These are phyloP conservation scores for Machaerirhynchus nigripectus DNA, from an alignment of 2,113 vertebrate species.

Conservation along the genomic window DNA sequence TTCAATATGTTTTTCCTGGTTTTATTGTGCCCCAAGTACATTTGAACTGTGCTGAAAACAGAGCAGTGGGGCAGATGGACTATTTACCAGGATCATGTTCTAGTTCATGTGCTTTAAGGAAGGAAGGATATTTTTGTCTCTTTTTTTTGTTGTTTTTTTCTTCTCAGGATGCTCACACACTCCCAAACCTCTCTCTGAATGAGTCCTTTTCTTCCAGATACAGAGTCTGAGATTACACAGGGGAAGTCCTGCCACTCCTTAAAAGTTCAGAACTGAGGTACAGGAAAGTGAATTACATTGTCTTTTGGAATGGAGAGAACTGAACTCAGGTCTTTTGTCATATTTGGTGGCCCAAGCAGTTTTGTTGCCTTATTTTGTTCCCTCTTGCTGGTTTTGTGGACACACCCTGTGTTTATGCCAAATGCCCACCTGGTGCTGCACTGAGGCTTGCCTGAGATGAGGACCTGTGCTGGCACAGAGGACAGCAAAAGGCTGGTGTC, in stretches of 20 bases:
- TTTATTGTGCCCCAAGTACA: neutral
- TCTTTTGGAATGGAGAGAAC: neutral
- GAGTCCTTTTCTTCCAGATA: neutral
- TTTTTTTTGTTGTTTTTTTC: neutral
- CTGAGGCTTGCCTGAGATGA: too few species aligned
- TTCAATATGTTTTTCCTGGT: neutral
- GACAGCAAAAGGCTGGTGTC: neutral
- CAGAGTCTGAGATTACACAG: neutral
- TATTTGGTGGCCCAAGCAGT: neutral
- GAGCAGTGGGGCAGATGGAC: neutral
- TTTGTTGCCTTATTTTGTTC: neutral
- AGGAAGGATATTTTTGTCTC: neutral
- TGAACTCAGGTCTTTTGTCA: neutral
- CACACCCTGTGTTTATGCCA: neutral
- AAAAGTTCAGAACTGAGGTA: neutral
- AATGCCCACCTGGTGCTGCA: accelerated
- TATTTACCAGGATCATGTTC: neutral
- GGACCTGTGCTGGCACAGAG: neutral
- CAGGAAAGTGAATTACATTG: accelerated
- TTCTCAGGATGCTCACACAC: neutral
- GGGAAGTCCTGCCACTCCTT: neutral
- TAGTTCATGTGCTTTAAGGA: neutral
- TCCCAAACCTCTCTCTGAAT: neutral
- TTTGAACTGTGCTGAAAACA: neutral
- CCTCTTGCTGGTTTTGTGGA: neutral